Evolutionary conservation across 2,113 vertebrate species (phyloP), one percentile per base, ranked within the genome.

Genomic region (Xiphophorus couchianus): DNA sequence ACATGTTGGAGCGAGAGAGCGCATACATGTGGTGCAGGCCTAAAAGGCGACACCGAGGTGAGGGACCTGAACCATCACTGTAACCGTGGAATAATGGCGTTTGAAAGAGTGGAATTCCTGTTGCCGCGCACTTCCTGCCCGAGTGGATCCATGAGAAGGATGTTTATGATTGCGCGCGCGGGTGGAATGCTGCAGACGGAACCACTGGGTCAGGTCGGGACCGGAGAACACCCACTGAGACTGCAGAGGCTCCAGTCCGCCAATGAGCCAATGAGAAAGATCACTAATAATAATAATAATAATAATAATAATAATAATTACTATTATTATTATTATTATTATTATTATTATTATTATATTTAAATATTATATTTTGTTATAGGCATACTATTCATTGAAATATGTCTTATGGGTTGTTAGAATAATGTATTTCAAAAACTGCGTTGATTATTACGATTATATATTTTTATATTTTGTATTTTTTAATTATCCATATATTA

Each of bases 61-160:
- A 58, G 33, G 31, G 62, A 44, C 77, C 77, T 27, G 44, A 27
- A 70, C 77, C 77, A 27, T 82, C 86, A 84, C 51, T 82, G 76
- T 74, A 81, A 76, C 51, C 22, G 25, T 58, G 8, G 76, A 61
- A 60, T 66, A 89, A 92, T 89, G 73, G 83, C 85, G 82, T 91
- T 84, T 90, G 88, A 94, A 94, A 93, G 87, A 87, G 86, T 90
- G 81, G 90, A 93, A 93, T 92, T 92, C 90, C 92, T 89, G 90
- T 88, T 88, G 82, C 89, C 85, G 77, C 73, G 87, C 85, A 89
- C 92, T 93, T 95, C 94, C 94, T 94, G 93, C 83, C 67, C 91
- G 88, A 66, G 67, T 79, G 63, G 80, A 84, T 91, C 88, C 72
- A 78, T 86, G 58, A 86, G 85, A 74, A 91, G 92, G 93, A 94